Base-by-base conservation (phyloP, 1,140 invertebrate species). In the Leptinotarsa texana region DNA sequence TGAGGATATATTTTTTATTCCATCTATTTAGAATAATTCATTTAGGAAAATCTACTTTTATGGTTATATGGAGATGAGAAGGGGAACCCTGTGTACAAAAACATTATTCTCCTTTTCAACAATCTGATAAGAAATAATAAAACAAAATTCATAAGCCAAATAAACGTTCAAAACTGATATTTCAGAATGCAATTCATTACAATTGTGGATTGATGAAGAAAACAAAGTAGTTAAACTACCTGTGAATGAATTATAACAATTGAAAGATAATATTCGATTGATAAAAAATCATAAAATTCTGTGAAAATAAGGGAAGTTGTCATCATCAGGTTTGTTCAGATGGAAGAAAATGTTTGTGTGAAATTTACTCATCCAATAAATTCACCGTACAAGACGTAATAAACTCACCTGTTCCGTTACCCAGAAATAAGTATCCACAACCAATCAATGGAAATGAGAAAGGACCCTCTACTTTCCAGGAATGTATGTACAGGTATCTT, bases 371-470 rank as follows among this genome's bases (percentile, higher is more conserved):
- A 11, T 1, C 33, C 2, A 3, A 3, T 42, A 42, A 42, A 42
- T 42, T 11, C 33, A 11, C 11, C 33, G 11, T 42, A 8, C 8
- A 11, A 11, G 33, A 8, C 11, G 33, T 3, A 11, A 42, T 42
- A 11, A 42, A 42, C 33, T 42, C 0, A 24, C 63, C 33, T 66
- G 22, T 22, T 21, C 33, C 22, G 17, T 8, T 17, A 15, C 15
- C 22, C 5, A 66, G 5, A 24, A 66, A 66, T 66, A 21, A 3
- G 22, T 66, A 66, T 17, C 21, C 63, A 24, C 15, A 21, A 13
- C 63, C 63, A 3, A 66, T 66, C 13, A 66, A 66, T 24, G 63
- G 63, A 66, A 66, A 27, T 13, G 21, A 21, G 33, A 66, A 4
- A 8, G 33, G 33, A 0, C 33, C 33, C 33, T 42, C 8, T 42